These are phyloP conservation scores for Actinostola sp. DNA, from an alignment of 92 coral and sea anemone species.

Conservation along the genomic window DNA sequence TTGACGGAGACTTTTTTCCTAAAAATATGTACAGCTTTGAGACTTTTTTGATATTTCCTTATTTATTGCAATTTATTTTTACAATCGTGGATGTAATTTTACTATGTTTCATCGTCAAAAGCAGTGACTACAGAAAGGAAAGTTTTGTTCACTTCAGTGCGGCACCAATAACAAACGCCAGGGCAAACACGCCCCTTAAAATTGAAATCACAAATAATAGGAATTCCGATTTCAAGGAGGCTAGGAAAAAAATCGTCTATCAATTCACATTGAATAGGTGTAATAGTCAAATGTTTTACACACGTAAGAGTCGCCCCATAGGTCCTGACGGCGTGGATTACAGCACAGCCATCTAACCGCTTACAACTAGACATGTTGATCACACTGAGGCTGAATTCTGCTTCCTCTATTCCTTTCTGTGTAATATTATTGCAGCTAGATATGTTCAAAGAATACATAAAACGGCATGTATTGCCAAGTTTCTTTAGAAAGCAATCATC, in stretches of 20 bases:
- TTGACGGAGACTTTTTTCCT: no score
- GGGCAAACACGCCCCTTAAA: constrained; percentile 14
- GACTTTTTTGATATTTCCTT: no score
- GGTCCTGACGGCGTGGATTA: constrained; percentile 26
- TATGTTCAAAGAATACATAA: constrained; percentile 26
- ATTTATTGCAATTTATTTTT: no score
- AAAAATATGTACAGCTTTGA: no score
- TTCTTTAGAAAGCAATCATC: constrained; percentile 7
- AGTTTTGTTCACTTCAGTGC: background rate
- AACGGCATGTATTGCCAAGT: constrained; percentile 8
- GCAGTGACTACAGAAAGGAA: constrained; percentile 6
- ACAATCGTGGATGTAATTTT: no score
- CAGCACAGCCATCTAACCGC: constrained; percentile 11
- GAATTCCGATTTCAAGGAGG: constrained; percentile 36
- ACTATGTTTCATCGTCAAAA: no score
- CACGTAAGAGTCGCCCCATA: constrained; percentile 28
- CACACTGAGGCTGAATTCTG: constrained; percentile 6
- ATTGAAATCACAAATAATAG: constrained; percentile 30
- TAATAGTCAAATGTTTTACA: background rate
- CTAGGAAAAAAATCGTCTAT: constrained; percentile 13
- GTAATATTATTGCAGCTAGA: constrained; percentile 22
- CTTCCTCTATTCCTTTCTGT: constrained; percentile 13
- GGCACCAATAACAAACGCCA: constrained; percentile 40
- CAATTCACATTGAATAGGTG: background rate
- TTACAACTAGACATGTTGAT: constrained; percentile 26